Percentiles rank a stretch among this genome's conserved stretches.
phyloP scores from a whole-genome alignment of 2,888 invertebrate genomes.

The Hirtodrosophila trivittata region DNA sequence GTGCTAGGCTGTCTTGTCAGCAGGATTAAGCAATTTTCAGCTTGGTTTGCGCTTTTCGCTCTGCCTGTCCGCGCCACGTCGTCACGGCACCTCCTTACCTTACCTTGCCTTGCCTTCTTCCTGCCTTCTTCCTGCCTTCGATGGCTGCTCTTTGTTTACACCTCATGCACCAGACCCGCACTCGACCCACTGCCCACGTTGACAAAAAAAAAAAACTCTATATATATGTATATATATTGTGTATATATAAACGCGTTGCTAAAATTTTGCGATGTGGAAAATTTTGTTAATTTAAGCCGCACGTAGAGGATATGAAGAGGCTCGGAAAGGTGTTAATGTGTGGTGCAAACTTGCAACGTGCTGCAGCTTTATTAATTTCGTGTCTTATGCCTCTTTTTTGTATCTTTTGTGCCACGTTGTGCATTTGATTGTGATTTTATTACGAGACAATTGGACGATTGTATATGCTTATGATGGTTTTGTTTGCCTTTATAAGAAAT shows the following conservation, averaged over 20 bases:
- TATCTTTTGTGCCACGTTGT: conserved; percentile 27
- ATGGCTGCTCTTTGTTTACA: not conserved
- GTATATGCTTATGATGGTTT: conserved; percentile 1
- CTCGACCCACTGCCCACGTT: conserved; percentile 64
- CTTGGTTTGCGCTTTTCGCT: conserved; percentile 69
- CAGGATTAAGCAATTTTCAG: conserved; percentile 79
- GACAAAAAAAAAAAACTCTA: conserved; percentile 51
- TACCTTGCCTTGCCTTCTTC: not conserved
- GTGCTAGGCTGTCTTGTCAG: conserved; percentile 70
- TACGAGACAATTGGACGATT: conserved; percentile 9
- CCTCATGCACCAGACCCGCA: not conserved
- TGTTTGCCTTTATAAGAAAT: too few species aligned
- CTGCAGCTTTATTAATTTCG: conserved; percentile 54
- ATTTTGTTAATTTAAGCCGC: conserved; percentile 72
- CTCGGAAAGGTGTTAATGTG: conserved; percentile 65
- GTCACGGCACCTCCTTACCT: conserved; percentile 33
- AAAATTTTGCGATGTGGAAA: conserved; percentile 74
- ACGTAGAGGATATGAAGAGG: conserved; percentile 18
- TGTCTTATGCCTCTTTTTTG: conserved; percentile 3
- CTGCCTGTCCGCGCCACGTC: conserved; percentile 59
- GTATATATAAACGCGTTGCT: conserved; percentile 27
- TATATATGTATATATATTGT: not conserved
- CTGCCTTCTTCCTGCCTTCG: conserved; percentile 4
- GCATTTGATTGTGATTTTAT: conserved; percentile 25
- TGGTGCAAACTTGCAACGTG: conserved; percentile 43